Conservation (phyloP, 37 sponge, comb jelly and placozoan species). For the Hexactinellida sp. region DNA sequence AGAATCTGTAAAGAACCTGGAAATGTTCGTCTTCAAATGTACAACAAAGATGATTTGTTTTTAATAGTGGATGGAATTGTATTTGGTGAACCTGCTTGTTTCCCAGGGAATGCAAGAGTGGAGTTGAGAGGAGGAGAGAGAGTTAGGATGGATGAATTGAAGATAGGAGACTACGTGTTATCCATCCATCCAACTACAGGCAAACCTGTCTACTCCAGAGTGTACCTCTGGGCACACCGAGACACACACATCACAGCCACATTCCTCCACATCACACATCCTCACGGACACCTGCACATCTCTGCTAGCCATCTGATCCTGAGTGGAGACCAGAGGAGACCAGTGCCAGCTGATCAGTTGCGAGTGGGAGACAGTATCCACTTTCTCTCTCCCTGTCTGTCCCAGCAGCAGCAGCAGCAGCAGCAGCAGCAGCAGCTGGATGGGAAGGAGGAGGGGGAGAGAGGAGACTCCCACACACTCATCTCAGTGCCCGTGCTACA, state of each 20-base stretch:
- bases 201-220: constrained; percentile 15
- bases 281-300: constrained; percentile 16
- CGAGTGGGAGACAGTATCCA: constrained; percentile 12
- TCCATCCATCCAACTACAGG: constrained; percentile 1
- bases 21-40: not conserved
- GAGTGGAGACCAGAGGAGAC: not conserved
- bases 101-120: not conserved
- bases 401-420: not conserved
- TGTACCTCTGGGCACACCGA: constrained; percentile 8
- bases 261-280: constrained; percentile 17
- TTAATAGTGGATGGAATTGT: not conserved
- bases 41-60: not conserved
- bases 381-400: not conserved
- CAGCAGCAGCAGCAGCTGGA: not conserved
- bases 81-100: not conserved
- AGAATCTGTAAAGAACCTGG: not conserved
- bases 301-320: constrained; percentile 15
- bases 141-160: constrained; percentile 11
- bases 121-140: not conserved
- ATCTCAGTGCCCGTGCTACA: constrained; percentile 9
- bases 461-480: not conserved
- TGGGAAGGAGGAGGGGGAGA: not conserved
- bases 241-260: constrained; percentile 15
- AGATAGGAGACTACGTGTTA: constrained; percentile 16
- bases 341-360: constrained; percentile 9